Base-by-base conservation (phyloP, 2,888 invertebrate genomes). In the Byasa hedistus region DNA sequence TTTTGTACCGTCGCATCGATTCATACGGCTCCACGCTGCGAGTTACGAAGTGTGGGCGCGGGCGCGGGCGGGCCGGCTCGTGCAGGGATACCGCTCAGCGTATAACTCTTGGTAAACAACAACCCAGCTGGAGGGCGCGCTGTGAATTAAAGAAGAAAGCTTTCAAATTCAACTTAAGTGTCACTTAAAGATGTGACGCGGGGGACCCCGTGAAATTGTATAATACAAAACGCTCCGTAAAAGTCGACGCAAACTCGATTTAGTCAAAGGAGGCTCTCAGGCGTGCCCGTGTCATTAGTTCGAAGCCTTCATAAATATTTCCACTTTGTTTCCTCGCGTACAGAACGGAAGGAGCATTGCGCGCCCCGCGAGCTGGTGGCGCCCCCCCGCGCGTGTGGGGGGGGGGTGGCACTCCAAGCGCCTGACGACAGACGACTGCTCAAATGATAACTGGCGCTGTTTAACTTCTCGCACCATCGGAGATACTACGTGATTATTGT, bases 301-400 rank as follows among this genome's bases (percentile, higher is more conserved):
- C 57, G 57, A 48, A 32, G 63, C 51, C 63, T 63, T 63, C 57
- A 51, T 57, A 63, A 57, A 51, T 63, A 63, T 63, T 57, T 36
- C 51, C 21, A 48, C 48, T 8, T 57, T 57, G 57, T 57, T 63
- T 57, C 57, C 27, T 32, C 44, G 2, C 57, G 48, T 27, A 24
- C 39, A 27, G 32, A 63, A 57, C 27, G 39, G 51, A 32, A 57
- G 57, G 51, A 57, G 57, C 57, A 63, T 63, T 63, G 63, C 51
- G 51, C 57, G 36, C 51, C 23, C 55, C 44, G 48, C 57, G 4
- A 23, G 57, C 39, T 15, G 39, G 12, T 12, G 48, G n/a, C n/a
- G n/a, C n/a, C n/a, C n/a, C n/a, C n/a, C 56, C 51, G 36, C 27
- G 51, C 17, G 17, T 17, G 48, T 23, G 32, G 24, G 23, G 22